Conservation (phyloP, 1,140 invertebrate genomes). For the Conus betulinus region DNA sequence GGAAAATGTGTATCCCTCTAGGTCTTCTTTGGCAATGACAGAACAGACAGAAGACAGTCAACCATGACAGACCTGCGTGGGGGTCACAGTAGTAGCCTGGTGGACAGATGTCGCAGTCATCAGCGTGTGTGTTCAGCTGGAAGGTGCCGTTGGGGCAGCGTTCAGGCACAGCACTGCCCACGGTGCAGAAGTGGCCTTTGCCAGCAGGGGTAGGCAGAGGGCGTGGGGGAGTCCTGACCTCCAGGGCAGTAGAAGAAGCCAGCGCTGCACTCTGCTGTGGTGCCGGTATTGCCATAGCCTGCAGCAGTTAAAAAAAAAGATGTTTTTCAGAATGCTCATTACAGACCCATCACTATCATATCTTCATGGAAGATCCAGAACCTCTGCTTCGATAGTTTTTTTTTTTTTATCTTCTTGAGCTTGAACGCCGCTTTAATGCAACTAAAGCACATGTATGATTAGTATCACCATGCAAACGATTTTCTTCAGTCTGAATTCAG, state of each 20-base stretch:
- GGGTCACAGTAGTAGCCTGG: conserved; percentile 70
- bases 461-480: no score
- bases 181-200: conserved; percentile 63
- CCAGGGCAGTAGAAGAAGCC: conserved; percentile 72
- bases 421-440: no score
- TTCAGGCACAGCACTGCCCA: conserved; percentile 57
- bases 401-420: no score
- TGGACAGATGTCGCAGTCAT: conserved; percentile 63
- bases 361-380: no score
- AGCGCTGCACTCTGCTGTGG: conserved; percentile 59
- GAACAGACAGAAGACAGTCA: no score
- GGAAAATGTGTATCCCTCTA: no score
- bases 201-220: conserved; percentile 63
- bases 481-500: no score
- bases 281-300: conserved; percentile 62
- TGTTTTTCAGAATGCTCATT: no score
- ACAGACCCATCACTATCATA: no score
- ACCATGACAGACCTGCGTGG: conserved; percentile 43
- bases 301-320: neutral
- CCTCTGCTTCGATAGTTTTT: no score
- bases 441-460: no score
- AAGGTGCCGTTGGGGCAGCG: conserved; percentile 71
- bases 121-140: conserved; percentile 61
- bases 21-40: no score
- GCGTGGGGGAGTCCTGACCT: conserved; percentile 65